Base-by-base conservation (phyloP, 2,888 invertebrate species). In the Opisthograptis luteolata region DNA sequence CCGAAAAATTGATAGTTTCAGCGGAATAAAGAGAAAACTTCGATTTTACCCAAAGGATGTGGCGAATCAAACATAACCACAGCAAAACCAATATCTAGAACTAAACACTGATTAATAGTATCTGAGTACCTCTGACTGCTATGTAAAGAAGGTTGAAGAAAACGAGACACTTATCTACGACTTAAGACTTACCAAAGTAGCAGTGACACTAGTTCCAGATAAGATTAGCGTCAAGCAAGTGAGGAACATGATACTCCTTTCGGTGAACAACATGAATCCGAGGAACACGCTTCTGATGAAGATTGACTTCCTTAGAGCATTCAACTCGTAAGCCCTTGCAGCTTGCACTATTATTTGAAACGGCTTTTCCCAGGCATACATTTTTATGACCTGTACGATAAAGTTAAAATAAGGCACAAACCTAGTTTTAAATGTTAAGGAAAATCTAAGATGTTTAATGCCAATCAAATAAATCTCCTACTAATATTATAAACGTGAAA, bases 311-410 rank as follows among this genome's bases (percentile, higher is more conserved):
- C 81, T 87, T 19, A 95, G 83, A 13, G 92, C 86, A 1, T 68
- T 76, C 62, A 95, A 84, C 81, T 95, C 90, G 35, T 71, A 75
- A 44, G 68, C 86, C 63, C 96, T 81, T 1, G 93, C 92, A 3
- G 85, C 72, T 36, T 88, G 92, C 7, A 96, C 93, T 0, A 96
- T 86, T 12, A 92, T 80, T 37, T 94, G 93, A 77, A 98, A 98
- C 0, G 97, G 95, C 61, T 93, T 93, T 81, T 98, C 98, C 95
- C 98, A 98, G 1, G 97, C 95, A 77, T 97, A 98, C 97, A 98
- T 98, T 90, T 98, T 98, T 55, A 98, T 96, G 0, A 97, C 95
- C 87, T 95, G 39, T n/a, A 15, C 20, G 8, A n/a, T 6, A 27
- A 39, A 47, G 34, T 8, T n/a, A 1, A 14, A 10, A 9, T 25